phyloP scores from a whole-genome alignment of 2,888 invertebrate genomes.

The Lycaena phlaeas region DNA sequence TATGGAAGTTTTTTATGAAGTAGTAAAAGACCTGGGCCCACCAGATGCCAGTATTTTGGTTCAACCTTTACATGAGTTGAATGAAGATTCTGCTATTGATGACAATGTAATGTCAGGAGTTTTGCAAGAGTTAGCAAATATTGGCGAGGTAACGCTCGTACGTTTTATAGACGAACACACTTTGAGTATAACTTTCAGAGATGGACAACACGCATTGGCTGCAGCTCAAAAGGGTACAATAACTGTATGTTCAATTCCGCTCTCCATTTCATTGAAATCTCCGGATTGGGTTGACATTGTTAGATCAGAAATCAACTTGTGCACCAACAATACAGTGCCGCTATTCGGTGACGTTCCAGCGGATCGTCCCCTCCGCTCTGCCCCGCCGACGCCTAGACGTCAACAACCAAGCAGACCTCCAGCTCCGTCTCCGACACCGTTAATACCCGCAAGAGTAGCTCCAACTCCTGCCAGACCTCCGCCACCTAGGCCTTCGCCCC shows the following conservation, averaged over 20 bases:
- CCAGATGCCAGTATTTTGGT: conserved; percentile 95
- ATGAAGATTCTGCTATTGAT: conserved; percentile 79
- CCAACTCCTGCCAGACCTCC: conserved; percentile 69
- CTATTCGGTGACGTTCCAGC: conserved; percentile 69
- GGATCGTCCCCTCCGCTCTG: conserved; percentile 53
- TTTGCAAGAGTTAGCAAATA: conserved; percentile 85
- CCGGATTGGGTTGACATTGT: conserved; percentile 89
- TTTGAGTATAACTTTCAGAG: conserved; percentile 93
- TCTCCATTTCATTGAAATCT: conserved; percentile 84
- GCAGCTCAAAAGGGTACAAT: conserved; percentile 75
- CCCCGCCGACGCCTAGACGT: conserved; percentile 62
- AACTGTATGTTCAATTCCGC: conserved; percentile 76
- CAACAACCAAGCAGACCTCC: conserved; percentile 76
- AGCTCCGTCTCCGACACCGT: conserved; percentile 70
- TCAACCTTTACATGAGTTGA: conserved; percentile 45
- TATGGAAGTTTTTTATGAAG: conserved; percentile 86
- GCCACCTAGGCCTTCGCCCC: conserved; percentile 73
- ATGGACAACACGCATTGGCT: conserved; percentile 89
- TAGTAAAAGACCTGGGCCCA: conserved; percentile 90
- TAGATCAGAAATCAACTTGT: conserved; percentile 86
- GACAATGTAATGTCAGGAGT: conserved; percentile 85
- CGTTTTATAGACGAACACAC: conserved; percentile 87
- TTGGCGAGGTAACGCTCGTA: conserved; percentile 92
- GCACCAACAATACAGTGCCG: conserved; percentile 88
- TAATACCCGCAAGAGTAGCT: conserved; percentile 55